Base-by-base conservation (phyloP, 92 coral and sea anemone species). In the Phymanthus crucifer region DNA sequence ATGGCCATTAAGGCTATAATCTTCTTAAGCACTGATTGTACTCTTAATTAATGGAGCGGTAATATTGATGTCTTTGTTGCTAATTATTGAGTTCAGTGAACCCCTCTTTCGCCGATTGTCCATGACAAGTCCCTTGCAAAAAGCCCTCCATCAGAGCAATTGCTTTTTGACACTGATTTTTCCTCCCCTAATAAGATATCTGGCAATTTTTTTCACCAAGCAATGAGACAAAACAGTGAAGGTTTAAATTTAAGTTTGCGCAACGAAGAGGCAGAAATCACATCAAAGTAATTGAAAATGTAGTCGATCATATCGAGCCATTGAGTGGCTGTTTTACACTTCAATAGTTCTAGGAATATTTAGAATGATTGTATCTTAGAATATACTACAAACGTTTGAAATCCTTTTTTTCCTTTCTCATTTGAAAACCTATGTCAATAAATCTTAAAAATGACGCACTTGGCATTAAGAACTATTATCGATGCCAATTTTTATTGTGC, bases 1-100 rank as follows among this genome's bases (percentile, higher is more conserved):
- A 52, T 27, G 82, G 31, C 73, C 82, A 67, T 79, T 69, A 67
- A 70, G 75, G 13, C 61, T 45, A 79, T 69, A 67, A 70, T 50
- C 68, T 79, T 33, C 38, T 79, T 70, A 79, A 79, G 75, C 31
- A 69, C 75, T 57, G 61, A 79, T 68, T 79, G 65, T 79, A 76
- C 69, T 9, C 32, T 68, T 79, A 79, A 79, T 79, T 79, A 47
- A 79, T 70, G 75, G 67, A 66, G 83, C 50, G 83, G 48, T 43
- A 37, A 79, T 79, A 70, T 79, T 70, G 83, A 79, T 23, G 66
- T 70, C 71, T 75, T 54, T 54, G 40, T 38, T 74, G 23, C 40
- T 21, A 74, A 74, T 54, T 35, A 47, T 34, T 46, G 45, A 74
- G 36, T 34, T 61, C 68, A 61, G 32, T 61, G 68, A 26, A 61